Percentiles rank a stretch among this genome's conserved stretches.
phyloP scores from a whole-genome alignment of 2,888 invertebrate genomes.

The Nephrotoma guestfalica region DNA sequence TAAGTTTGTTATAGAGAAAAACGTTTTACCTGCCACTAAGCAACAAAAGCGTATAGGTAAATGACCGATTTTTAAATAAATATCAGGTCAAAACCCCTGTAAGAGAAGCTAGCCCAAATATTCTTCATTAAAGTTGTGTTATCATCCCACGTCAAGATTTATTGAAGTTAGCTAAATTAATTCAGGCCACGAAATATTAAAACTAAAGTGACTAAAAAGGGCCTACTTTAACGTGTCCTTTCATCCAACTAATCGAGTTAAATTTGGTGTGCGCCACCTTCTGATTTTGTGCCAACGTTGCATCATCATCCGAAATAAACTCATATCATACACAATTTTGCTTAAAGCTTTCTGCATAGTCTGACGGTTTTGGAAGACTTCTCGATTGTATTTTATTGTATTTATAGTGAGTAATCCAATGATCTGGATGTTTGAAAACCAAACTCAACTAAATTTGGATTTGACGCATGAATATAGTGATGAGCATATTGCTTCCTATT shows the following conservation, averaged over 20 bases:
- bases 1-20: too few species aligned
- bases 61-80: too few species aligned
- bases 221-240: slow-evolving; percentile 6
- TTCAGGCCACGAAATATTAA: too few species aligned
- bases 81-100: too few species aligned
- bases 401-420: slow-evolving; percentile 27
- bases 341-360: slow-evolving; percentile 34
- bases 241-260: slow-evolving; percentile 6
- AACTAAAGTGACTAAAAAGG: too few species aligned
- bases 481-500: slow-evolving; percentile 35
- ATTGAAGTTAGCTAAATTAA: too few species aligned
- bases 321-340: slow-evolving; percentile 35
- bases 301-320: slow-evolving; percentile 31
- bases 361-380: slow-evolving; percentile 33
- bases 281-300: slow-evolving; percentile 11
- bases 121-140: too few species aligned
- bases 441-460: slow-evolving; percentile 53
- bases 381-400: slow-evolving; percentile 31
- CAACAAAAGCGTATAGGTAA: too few species aligned
- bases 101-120: too few species aligned
- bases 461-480: slow-evolving; percentile 54
- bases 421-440: slow-evolving; percentile 34
- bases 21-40: too few species aligned
- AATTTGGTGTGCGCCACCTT: not conserved
- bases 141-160: too few species aligned